Conservation (phyloP, 1,140 invertebrate species). For the Tribolium castaneum region DNA sequence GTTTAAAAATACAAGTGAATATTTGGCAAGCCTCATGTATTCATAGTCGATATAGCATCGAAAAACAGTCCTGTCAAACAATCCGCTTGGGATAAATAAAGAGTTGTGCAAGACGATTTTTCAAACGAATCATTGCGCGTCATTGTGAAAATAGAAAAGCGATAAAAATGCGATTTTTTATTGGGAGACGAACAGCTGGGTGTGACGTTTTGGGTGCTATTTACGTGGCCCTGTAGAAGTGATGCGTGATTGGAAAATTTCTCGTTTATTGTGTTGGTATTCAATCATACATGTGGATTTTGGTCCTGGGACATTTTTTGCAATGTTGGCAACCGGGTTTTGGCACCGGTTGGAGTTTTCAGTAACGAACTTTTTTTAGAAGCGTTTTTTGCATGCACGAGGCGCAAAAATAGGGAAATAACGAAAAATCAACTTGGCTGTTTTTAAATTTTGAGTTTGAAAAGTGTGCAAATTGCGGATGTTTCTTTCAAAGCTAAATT, state of each 20-base stretch:
- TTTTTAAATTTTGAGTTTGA: too few species aligned
- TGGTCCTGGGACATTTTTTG: not conserved
- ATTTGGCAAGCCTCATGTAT: constrained; percentile 20
- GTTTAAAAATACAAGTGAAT: constrained; percentile 24
- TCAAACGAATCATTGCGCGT: not conserved
- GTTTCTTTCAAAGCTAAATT: too few species aligned
- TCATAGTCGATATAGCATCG: constrained; percentile 13
- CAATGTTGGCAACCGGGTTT: not conserved
- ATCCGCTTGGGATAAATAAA: not conserved
- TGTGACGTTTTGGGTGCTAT: constrained; percentile 7
- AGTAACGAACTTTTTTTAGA: not conserved
- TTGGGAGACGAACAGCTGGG: constrained; percentile 11
- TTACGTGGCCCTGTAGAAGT: not conserved
- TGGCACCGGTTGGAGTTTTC: not conserved
- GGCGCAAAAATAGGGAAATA: not conserved
- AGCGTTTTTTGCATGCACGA: not conserved
- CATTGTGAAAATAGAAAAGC: constrained; percentile 16
- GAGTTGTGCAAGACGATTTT: not conserved
- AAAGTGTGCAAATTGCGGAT: too few species aligned
- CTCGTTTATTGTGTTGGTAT: not conserved
- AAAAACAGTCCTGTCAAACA: not conserved
- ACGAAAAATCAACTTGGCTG: not conserved
- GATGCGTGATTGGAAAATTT: not conserved
- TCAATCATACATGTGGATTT: not conserved
- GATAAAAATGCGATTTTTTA: not conserved